Conservation (phyloP, 2,888 invertebrate genomes). For the Trilocha varians region DNA sequence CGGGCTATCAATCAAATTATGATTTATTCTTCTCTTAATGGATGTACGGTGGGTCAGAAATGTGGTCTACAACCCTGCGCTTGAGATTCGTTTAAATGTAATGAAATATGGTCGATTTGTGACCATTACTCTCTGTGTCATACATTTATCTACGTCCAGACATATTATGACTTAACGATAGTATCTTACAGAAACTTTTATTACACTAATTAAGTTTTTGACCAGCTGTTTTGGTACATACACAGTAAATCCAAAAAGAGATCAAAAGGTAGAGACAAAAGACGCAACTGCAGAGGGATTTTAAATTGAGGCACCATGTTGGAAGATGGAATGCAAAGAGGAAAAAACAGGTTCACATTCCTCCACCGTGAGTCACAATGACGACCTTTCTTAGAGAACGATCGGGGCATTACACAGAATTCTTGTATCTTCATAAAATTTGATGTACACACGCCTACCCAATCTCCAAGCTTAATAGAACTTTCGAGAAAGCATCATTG, state of each 20-base stretch:
- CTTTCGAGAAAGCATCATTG: background rate
- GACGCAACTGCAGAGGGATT: background rate
- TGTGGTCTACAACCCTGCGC: no score
- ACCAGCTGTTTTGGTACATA: no score
- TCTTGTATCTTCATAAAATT: background rate
- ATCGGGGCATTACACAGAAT: background rate
- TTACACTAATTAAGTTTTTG: no score
- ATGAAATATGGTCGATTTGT: no score
- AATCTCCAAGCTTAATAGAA: background rate
- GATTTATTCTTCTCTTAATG: background rate
- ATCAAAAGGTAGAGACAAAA: background rate
- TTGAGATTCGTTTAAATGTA: no score
- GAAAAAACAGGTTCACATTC: background rate
- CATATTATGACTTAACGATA: no score
- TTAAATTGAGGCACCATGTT: background rate
- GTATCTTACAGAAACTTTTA: no score
- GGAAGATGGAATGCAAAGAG: background rate
- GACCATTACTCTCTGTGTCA: no score
- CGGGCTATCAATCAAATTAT: background rate
- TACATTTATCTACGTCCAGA: no score
- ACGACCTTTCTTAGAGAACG: background rate
- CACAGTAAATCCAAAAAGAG: background rate
- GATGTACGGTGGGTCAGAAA: no score
- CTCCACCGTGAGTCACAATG: background rate
- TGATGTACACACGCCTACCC: background rate